Evolutionary conservation across 2,113 vertebrate species (phyloP), one percentile per base, ranked within the genome.

Genomic region (Felis chaus): DNA sequence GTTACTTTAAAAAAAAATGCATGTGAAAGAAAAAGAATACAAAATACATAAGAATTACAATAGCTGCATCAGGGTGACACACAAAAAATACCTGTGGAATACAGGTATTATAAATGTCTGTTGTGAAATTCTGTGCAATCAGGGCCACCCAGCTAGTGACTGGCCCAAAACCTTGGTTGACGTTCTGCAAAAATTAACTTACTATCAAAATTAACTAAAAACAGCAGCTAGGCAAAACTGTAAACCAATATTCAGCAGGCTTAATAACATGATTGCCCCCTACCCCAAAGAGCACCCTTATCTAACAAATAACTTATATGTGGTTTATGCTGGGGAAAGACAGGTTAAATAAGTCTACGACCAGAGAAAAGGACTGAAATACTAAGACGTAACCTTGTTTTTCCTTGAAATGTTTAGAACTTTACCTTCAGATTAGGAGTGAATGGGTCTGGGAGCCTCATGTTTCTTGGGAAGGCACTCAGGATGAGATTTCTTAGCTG

Each of bases 381-480:
- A 89, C 16, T 87, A 66, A 81, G 21, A 83, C 10, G 31, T 6
- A n/a, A 74, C 7, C 89, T 80, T 68, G 14, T 93, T 93, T 95
- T 90, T 71, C 25, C 81, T 95, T 80, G 0, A 89, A 71, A 25
- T 82, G 4, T 39, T 68, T 96, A 27, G 39, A 95, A 36, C 45
- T 41, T 84, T 99, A 99, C 99, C 99, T 99, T 99, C 71, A 99
- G 98, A 93, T 99, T 99, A 94, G 99, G 99, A 68, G 99, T 99
- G 98, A 99, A 99, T 39, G 99, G 99, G 98, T 99, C 99, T 87
- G 99, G 99, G 98, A 99, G 99, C 99, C 99, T 99, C 99, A 99
- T 99, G 98, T 99, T 99, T 97, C 99, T 99, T 98, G 99, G 99
- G 92, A 99, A 99, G 99, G 99, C 99, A 99, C 99, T 99, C 99